These are phyloP conservation scores for Lordiphosa stackelbergi DNA, from an alignment of 1,140 invertebrate genomes.

Conservation along the genomic window DNA sequence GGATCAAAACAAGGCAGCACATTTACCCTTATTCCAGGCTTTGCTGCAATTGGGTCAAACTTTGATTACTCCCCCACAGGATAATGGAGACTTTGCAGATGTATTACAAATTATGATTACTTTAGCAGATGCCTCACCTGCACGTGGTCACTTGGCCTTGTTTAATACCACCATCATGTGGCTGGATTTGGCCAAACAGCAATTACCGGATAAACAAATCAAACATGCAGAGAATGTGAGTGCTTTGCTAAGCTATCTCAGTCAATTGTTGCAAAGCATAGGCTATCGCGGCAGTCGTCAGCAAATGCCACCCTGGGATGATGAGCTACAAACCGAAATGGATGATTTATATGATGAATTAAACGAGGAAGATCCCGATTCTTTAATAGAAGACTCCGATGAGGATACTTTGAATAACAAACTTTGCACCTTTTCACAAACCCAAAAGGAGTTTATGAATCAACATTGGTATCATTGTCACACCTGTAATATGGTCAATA, in stretches of 20 bases:
- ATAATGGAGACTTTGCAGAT: conserved; percentile 87
- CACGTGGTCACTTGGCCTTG: conserved; percentile 86
- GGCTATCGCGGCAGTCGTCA: conserved; percentile 79
- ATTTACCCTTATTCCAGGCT: conserved; percentile 82
- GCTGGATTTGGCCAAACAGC: conserved; percentile 84
- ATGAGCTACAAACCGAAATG: conserved; percentile 85
- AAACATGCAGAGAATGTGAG: conserved; percentile 67
- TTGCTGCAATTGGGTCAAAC: conserved; percentile 86
- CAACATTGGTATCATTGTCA: conserved; percentile 99
- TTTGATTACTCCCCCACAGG: conserved; percentile 82
- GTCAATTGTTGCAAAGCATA: conserved; percentile 78
- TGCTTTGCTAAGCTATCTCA: conserved; percentile 77
- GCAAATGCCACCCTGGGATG: conserved; percentile 87
- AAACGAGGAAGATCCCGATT: conserved; percentile 92
- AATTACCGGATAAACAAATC: conserved; percentile 80
- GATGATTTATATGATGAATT: conserved; percentile 81
- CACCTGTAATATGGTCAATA: conserved; percentile 98
- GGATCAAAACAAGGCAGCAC: conserved; percentile 80
- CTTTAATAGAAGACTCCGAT: conserved; percentile 94
- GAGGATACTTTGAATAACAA: conserved; percentile 96
- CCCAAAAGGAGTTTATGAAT: conserved; percentile 98
- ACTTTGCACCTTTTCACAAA: conserved; percentile 97
- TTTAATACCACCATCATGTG: conserved; percentile 89
- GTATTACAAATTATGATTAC: conserved; percentile 88
- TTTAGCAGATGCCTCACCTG: conserved; percentile 88